Evolutionary conservation across 2,888 invertebrate species (phyloP), one percentile per base, ranked within the genome.

Genomic region (Syritta pipiens): DNA sequence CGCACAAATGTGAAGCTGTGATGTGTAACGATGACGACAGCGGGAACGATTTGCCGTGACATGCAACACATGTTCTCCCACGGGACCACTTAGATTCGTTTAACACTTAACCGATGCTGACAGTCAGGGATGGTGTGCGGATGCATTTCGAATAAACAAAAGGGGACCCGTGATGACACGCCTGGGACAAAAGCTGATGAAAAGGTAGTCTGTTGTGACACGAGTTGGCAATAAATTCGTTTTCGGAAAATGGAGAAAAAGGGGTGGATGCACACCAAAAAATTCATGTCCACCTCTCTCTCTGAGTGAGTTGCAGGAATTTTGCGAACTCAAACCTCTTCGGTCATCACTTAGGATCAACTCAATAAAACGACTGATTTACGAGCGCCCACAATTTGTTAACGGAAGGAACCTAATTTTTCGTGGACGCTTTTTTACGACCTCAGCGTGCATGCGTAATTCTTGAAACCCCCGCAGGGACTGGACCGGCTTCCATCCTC

Each of bases 1-100:
- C 22, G 37, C 20, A 24, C 37, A 63, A n/a, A 63, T 74, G 67
- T 57, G 63, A 72, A 60, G 60, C 79, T 49, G 7, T 49, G 19
- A n/a, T 53, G 26, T 40, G 30, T 44, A 77, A 26, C 46, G 48
- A 62, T n/a, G 42, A 74, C 44, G 49, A 22, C 48, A 67, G 42
- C 49, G 7, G 72, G 20, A 62, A 57, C 26, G 49, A 20, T 37
- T 37, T 10, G 6, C 40, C 59, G 40, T 57, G 79, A 68, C 74
- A 74, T 28, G 42, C 30, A 62, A 68, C 74, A 79, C 60, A 79
- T 79, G 79, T 74, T 79, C 55, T 74, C 79, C 79, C 79, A 74
- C 60, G 62, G 74, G 79, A 79, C 55, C 74, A 79, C 65, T 79
- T 79, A 42, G 24, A 62, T 44, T 49, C 62, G 48, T 67, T 72